A percentile compares a stretch with the other conserved stretches of the same genome.
phyloP scores from a whole-genome alignment of 2,797 vertebrate genomes.

The Tympanoctomys barrerae region DNA sequence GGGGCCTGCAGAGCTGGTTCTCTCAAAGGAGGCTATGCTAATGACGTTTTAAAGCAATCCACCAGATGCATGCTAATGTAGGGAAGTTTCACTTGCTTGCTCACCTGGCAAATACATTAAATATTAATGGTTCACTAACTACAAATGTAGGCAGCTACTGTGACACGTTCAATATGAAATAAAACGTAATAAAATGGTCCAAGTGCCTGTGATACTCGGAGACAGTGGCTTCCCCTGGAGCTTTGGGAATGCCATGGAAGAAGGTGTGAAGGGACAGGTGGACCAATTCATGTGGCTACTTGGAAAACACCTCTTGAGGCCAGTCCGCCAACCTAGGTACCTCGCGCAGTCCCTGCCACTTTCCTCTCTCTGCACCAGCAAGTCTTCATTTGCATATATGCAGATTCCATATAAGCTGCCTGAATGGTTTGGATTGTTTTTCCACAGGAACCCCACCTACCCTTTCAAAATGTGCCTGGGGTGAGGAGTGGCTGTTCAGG shows the following conservation, averaged over 20 bases:
- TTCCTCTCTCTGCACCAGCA: not conserved
- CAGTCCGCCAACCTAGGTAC: not conserved
- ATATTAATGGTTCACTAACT: not conserved
- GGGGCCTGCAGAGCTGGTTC: not conserved
- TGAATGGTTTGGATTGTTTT: not conserved
- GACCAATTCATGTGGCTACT: not conserved
- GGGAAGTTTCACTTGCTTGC: not conserved
- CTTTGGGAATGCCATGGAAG: too few relatives aligned
- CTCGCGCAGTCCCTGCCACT: too few relatives aligned
- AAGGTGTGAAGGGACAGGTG: not conserved
- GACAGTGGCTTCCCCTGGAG: not conserved
- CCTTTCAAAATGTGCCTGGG: not conserved
- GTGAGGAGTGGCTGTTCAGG: not conserved
- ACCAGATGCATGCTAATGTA: not conserved
- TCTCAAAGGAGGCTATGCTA: not conserved
- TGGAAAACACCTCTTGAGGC: not conserved
- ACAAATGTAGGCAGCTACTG: not conserved
- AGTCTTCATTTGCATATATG: not conserved
- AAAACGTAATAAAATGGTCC: not conserved
- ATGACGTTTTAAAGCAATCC: not conserved
- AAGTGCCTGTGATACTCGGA: not conserved
- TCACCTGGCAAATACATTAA: not conserved
- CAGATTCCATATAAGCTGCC: not conserved
- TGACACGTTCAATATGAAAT: not conserved
- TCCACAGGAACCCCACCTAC: not conserved